Conservation (phyloP, 2,113 vertebrate species). For the Elachura formosa region DNA sequence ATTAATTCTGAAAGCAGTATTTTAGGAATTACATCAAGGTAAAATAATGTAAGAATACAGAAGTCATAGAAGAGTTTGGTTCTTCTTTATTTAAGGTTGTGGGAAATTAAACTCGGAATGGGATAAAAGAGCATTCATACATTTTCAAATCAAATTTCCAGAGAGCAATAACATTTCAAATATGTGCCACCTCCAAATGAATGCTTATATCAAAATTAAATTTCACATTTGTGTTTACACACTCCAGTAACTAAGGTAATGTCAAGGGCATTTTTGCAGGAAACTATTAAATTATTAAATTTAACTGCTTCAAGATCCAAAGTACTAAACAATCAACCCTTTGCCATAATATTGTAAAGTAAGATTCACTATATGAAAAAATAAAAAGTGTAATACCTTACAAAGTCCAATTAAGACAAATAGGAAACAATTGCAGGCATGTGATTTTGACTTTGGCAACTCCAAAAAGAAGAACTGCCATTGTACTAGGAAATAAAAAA, state of each 20-base stretch:
- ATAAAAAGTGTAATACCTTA: not conserved
- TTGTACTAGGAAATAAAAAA: not conserved
- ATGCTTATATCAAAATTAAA: slow-evolving; percentile 54
- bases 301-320: slow-evolving; percentile 35
- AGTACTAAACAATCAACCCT: not conserved
- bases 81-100: not conserved
- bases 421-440: not conserved
- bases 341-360: not conserved
- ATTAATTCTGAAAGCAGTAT: not conserved
- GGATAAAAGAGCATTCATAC: not conserved
- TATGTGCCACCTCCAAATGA: slow-evolving; percentile 4
- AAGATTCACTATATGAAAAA: not conserved
- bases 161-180: slow-evolving; percentile 17
- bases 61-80: not conserved
- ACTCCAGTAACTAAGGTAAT: slow-evolving; percentile 59
- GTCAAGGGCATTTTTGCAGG: slow-evolving; percentile 47
- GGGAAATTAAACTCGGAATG: not conserved
- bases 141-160: slow-evolving; percentile 4
- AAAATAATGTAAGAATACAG: not conserved
- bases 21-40: not conserved
- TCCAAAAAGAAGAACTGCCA: not conserved
- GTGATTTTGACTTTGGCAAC: not conserved
- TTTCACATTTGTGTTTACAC: slow-evolving; percentile 54
- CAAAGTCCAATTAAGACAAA: not conserved
- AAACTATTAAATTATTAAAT: slow-evolving; percentile 41